Evolutionary conservation across 2,888 invertebrate species (phyloP).

Genomic region (Nasonia oneida): DNA sequence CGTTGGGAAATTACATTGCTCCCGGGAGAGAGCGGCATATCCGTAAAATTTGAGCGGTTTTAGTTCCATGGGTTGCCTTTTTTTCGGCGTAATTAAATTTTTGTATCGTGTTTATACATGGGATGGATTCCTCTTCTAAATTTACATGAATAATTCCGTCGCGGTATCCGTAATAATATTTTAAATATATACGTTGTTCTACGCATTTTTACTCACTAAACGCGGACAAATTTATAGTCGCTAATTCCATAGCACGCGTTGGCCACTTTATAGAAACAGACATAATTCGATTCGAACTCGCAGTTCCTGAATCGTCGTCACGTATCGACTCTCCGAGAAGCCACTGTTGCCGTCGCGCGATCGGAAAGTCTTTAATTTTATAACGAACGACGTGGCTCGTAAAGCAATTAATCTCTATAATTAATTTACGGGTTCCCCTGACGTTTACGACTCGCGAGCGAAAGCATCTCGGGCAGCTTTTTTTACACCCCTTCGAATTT

Average conservation of each 20-base stretch:
- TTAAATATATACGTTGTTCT: too few relatives aligned
- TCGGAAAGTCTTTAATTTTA: conserved; percentile 40
- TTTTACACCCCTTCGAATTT: neutral
- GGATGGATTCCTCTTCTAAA: neutral
- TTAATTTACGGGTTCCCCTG: conserved; percentile 47
- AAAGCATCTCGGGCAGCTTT: neutral
- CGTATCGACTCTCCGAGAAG: neutral
- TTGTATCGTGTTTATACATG: neutral
- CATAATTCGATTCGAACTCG: neutral
- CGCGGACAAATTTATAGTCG: too few relatives aligned
- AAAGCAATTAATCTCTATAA: conserved; percentile 54
- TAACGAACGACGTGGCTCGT: conserved; percentile 40
- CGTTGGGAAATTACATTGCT: conserved; percentile 35
- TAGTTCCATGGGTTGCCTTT: conserved; percentile 6
- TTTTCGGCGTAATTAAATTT: neutral
- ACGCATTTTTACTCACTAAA: too few relatives aligned
- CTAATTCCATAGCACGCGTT: too few relatives aligned
- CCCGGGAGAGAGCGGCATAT: neutral
- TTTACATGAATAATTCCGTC: too few relatives aligned
- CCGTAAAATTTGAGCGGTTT: conserved; percentile 19
- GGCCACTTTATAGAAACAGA: too few relatives aligned
- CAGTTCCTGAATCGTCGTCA: neutral
- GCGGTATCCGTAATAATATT: too few relatives aligned
- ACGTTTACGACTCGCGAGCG: conserved; percentile 7
- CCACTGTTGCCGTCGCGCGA: neutral